Base-by-base conservation (phyloP, 2,888 invertebrate species). In the Galerucella nymphaeae region DNA sequence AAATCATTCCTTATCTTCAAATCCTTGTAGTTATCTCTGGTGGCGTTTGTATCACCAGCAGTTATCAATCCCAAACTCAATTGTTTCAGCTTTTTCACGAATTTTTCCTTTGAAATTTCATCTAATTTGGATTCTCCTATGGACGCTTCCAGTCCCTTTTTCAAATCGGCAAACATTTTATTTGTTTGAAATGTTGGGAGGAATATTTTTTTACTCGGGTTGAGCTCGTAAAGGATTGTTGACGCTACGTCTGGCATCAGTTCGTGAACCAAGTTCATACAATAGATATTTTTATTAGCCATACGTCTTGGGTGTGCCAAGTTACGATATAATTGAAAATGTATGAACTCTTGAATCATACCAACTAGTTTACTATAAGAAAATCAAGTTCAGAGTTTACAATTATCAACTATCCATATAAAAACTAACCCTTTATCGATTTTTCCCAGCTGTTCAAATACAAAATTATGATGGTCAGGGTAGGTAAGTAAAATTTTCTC, bases 231-330 rank as follows among this genome's bases (percentile, higher is more conserved):
- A 1, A 66, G 20, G 10, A 76, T 76, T 20, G 62, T 48, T 8
- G 71, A 73, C 10, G 67, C 57, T 48, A 75, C 48, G 38, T 74
- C 71, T 38, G 76, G 76, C 76, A 76, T 75, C 2, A 76, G 20
- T 48, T 76, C 70, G 14, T 73, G 73, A 9, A 55, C 58, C 45
- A 76, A 41, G 38, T 69, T 70, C 73, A 73, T 74, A 67, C 76
- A 76, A 53, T 70, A 73, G 2, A 65, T n/a, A 59, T 71, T 62
- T 38, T 66, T 72, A 55, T 67, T 63, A n/a, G 64, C 70, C 6
- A 55, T 45, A 10, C 45, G n/a, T 66, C 57, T 59, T 11, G 67
- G 48, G 9, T 53, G 20, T 2, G 70, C 50, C n/a, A 71, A 55
- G 30, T 70, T 71, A n/a, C 42, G 70, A 50, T 76, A 76, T 5